Conservation (phyloP, 2,888 invertebrate genomes). For the Sinelater perroti region DNA sequence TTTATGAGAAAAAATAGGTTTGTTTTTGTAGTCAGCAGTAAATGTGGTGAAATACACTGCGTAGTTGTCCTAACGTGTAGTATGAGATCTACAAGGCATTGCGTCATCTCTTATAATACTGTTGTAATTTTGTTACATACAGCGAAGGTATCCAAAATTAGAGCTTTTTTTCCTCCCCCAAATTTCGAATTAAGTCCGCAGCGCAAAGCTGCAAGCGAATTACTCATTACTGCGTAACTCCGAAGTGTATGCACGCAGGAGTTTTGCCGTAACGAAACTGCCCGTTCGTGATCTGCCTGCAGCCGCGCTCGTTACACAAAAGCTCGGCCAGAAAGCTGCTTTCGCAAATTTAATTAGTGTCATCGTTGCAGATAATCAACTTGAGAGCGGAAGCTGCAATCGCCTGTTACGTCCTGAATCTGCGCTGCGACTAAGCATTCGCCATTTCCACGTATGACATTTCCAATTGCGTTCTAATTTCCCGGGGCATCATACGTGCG, state of each 20-base stretch:
- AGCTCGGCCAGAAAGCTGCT: conserved; percentile 30
- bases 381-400: conserved; percentile 25
- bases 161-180: too few relatives aligned
- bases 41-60: background rate
- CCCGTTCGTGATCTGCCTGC: conserved; percentile 29
- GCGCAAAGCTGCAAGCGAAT: conserved; percentile 32
- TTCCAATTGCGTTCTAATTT: conserved; percentile 38
- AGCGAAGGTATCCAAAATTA: conserved; percentile 7
- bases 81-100: too few relatives aligned
- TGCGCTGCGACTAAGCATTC: conserved; percentile 31
- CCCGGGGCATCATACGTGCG: conserved; percentile 31
- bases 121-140: conserved; percentile 5
- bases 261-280: conserved; percentile 22
- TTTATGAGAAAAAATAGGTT: too few relatives aligned
- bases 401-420: conserved; percentile 29
- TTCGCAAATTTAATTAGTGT: conserved; percentile 34
- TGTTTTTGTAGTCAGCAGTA: background rate
- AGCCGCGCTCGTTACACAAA: conserved; percentile 25
- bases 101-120: too few relatives aligned
- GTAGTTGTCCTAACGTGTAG: background rate
- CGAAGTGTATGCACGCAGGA: conserved; percentile 26
- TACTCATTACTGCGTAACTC: conserved; percentile 44
- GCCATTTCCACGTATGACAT: conserved; percentile 37
- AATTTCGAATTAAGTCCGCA: too few relatives aligned
- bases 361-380: conserved; percentile 32